phyloP scores from a whole-genome alignment of 2,113 vertebrate genomes.

The Anolis sagrei region DNA sequence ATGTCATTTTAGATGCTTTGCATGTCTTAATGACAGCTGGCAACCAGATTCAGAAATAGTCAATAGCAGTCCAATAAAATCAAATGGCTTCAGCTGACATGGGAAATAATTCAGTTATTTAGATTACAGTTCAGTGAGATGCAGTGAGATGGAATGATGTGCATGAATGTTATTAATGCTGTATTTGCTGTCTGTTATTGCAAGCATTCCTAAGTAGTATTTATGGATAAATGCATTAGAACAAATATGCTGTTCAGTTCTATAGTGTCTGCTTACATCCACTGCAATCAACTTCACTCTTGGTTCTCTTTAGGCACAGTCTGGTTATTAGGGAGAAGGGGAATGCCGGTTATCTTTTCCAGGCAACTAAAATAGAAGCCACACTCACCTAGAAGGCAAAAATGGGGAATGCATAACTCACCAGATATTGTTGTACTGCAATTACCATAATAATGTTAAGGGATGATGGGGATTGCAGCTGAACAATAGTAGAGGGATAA shows the following conservation, averaged over 20 bases:
- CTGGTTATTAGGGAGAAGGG: not conserved
- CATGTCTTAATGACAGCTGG: slow-evolving; percentile 7
- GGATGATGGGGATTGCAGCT: not conserved
- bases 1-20: not conserved
- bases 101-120: not conserved
- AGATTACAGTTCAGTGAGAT: slow-evolving; percentile 11
- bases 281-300: not conserved
- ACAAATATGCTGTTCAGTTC: not conserved
- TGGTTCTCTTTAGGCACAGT: not conserved
- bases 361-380: not conserved
- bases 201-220: slow-evolving; percentile 2
- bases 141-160: not conserved
- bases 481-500: not conserved
- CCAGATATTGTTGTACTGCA: not conserved
- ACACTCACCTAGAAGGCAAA: not conserved
- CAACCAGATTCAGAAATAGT: not conserved
- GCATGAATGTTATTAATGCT: not conserved
- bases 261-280: not conserved
- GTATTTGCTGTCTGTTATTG: not conserved
- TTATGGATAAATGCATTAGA: not conserved
- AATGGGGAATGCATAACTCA: too few species aligned
- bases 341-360: too few species aligned
- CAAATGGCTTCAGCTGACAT: not conserved
- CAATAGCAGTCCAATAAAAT: not conserved
- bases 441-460: not conserved